Evolutionary conservation across 30 jellyfish, hydroid and myxozoan genomes (phyloP), one percentile per base, ranked within the genome.

Genomic region (Turritopsis rubra): DNA sequence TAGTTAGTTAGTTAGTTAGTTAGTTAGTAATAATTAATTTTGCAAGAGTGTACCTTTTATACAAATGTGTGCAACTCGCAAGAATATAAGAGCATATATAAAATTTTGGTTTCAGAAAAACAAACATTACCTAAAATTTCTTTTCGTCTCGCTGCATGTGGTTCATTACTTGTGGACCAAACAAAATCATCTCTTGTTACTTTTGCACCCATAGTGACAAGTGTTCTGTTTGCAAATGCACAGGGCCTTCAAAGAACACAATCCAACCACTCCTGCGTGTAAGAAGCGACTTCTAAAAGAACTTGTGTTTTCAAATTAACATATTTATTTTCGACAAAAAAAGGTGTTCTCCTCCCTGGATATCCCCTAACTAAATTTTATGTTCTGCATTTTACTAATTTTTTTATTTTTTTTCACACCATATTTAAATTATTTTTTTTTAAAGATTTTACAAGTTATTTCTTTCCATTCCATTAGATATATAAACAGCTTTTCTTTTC

Each of bases 101-200:
- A 41, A 41, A 41, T 41, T 41, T 41, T 41, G 13, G 60, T n/a
- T n/a, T n/a, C n/a, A n/a, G 60, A 41, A 41, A 41, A 41, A 41
- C 9, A n/a, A n/a, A n/a, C n/a, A n/a, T 84, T 84, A 92, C 98
- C 78, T 21, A 92, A 75, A 54, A 92, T 92, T 53, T 88, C 98
- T 28, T 71, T 92, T 72, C 98, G 74, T 79, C 98, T 88, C 75
- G 93, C 52, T 19, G 95, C 96, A 79, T 92, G 98, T 22, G 98
- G 98, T 78, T 92, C 96, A 18, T 92, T 94, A 8, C 89, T 53
- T 27, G 82, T 75, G 19, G 91, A 29, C 98, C 98, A 92, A 21
- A 78, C 91, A 68, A 84, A 92, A 52, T 85, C 94, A 18, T 88
- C 83, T 71, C 89, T 78, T 23, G 98, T 74, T 20, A 92, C 96